phyloP scores from a whole-genome alignment of 2,113 vertebrate species.

The Thinocorus orbignyianus region DNA sequence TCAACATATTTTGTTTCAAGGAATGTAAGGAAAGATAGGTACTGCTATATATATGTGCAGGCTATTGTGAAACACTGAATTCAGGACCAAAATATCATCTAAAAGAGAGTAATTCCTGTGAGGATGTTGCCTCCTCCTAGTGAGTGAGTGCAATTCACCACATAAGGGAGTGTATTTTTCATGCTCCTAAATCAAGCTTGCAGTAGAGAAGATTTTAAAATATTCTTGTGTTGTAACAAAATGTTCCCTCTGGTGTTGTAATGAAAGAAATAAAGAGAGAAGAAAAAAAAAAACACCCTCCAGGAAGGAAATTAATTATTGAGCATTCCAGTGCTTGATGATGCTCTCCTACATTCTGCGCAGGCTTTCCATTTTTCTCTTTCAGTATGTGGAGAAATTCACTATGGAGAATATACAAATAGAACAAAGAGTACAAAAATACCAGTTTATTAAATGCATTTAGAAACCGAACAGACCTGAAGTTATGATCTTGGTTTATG shows the following conservation, averaged over 20 bases:
- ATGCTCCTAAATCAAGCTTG: slow-evolving; percentile 32
- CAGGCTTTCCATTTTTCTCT: slow-evolving; percentile 38
- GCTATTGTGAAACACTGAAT: background rate
- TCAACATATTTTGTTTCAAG: background rate
- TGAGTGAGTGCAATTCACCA: background rate
- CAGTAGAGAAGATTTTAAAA: slow-evolving; percentile 34
- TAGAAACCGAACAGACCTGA: background rate
- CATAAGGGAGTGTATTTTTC: background rate
- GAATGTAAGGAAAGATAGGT: background rate
- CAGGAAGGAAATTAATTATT: slow-evolving; percentile 63
- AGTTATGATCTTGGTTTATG: background rate
- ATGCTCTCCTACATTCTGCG: background rate
- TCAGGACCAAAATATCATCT: background rate
- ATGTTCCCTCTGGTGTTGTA: slow-evolving; percentile 40
- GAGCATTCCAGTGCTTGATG: background rate
- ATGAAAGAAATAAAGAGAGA: background rate
- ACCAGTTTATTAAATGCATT: slow-evolving; percentile 33
- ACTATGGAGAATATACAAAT: slow-evolving; percentile 32
- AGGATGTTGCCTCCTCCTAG: background rate
- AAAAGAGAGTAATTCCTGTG: background rate
- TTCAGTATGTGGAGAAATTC: slow-evolving; percentile 42
- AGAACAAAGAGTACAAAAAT: slow-evolving; percentile 25
- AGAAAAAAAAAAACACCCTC: background rate
- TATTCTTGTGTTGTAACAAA: slow-evolving; percentile 49
- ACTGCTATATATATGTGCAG: background rate